A percentile compares a stretch with the other conserved stretches of the same genome.
These are phyloP conservation scores for Laspeyria flexula DNA, from an alignment of 2,888 invertebrate species.

Conservation along the genomic window DNA sequence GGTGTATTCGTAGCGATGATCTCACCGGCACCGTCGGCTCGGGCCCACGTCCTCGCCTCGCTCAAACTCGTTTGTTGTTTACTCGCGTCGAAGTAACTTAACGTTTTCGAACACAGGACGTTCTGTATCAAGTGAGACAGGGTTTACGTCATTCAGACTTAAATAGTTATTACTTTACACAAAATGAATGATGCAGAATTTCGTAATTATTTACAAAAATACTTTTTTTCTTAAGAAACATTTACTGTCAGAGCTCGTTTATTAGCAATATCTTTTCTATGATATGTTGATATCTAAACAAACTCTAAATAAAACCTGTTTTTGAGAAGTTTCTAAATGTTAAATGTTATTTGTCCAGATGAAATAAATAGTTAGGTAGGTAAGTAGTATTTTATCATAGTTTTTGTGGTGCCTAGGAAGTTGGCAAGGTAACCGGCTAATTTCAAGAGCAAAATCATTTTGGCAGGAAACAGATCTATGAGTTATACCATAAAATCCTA, in stretches of 20 bases:
- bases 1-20: constrained; percentile 79
- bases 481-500: constrained; percentile 13
- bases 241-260: neutral
- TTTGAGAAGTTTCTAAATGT: too few species aligned
- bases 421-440: constrained; percentile 45
- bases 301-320: too few species aligned
- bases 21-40: constrained; percentile 75
- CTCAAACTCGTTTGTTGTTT: constrained; percentile 84
- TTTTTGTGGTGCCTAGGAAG: constrained; percentile 57
- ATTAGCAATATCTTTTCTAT: too few species aligned
- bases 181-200: neutral
- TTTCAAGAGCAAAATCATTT: constrained; percentile 61
- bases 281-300: neutral
- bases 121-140: constrained; percentile 57
- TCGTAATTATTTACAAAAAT: constrained; percentile 6
- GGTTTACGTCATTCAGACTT: constrained; percentile 69
- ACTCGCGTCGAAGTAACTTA: constrained; percentile 75
- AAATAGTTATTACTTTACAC: neutral
- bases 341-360: too few species aligned
- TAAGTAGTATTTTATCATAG: constrained; percentile 6
- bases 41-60: constrained; percentile 80
- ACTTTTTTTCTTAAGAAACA: neutral
- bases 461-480: constrained; percentile 47
- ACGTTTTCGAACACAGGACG: constrained; percentile 72
- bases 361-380: too few species aligned